Evolutionary conservation across 2,797 vertebrate species (phyloP).

Genomic region (Mallotus villosus): DNA sequence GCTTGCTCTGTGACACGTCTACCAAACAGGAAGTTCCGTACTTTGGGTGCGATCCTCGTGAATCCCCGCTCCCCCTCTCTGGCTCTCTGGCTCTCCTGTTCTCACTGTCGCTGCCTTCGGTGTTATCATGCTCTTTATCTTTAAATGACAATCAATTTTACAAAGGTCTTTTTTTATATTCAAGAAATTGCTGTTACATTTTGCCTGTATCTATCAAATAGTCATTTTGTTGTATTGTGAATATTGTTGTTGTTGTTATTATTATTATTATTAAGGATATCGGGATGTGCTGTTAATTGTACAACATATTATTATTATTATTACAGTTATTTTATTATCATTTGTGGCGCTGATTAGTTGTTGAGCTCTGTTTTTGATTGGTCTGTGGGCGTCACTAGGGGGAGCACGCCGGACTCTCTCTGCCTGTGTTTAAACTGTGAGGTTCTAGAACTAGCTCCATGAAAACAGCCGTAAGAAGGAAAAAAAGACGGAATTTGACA

Average conservation of each 20-base stretch:
- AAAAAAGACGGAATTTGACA: conserved; percentile 40
- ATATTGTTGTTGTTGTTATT: conserved; percentile 57
- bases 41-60: conserved; percentile 37
- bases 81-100: conserved; percentile 29
- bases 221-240: conserved; percentile 66
- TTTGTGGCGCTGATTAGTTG: conserved; percentile 54
- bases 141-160: conserved; percentile 81
- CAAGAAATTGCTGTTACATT: conserved; percentile 51
- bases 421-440: conserved; percentile 70
- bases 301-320: conserved; percentile 28
- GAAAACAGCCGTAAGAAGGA: conserved; percentile 48
- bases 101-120: conserved; percentile 74
- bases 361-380: conserved; percentile 55
- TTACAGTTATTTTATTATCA: conserved; percentile 59
- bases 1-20: conserved; percentile 62
- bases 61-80: conserved; percentile 41
- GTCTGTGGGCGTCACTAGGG: conserved; percentile 51
- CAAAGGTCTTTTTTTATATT: conserved; percentile 61
- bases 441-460: conserved; percentile 32
- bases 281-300: conserved; percentile 26
- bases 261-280: conserved; percentile 36
- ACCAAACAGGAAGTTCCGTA: conserved; percentile 45
- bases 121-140: conserved; percentile 75
- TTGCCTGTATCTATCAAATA: conserved; percentile 58
- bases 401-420: conserved; percentile 52